Percentiles rank a stretch among this genome's conserved stretches.
Conservation (phyloP, 2,113 vertebrate species). For the Campylomormyrus tamandua region DNA sequence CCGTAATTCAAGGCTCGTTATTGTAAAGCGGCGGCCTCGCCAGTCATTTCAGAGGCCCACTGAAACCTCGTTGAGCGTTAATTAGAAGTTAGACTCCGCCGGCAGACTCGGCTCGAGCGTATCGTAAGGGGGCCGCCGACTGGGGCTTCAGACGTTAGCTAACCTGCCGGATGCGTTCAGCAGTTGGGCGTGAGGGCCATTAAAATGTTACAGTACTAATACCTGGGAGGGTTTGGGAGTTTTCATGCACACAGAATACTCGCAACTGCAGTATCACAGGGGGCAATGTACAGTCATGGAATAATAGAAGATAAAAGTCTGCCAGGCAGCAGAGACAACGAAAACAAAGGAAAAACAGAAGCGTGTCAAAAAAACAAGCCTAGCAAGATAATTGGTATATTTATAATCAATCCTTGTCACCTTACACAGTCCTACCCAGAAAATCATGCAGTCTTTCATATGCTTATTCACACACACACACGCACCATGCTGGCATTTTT, state of each 20-base stretch:
- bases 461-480: not conserved
- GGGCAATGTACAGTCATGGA: not conserved
- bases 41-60: not conserved
- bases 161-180: not conserved
- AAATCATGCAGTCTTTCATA: not conserved
- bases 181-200: not conserved
- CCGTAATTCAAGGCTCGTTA: slow-evolving; percentile 1
- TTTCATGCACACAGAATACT: not conserved
- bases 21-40: not conserved
- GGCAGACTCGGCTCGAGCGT: not conserved
- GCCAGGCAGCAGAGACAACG: not conserved
- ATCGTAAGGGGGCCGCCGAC: too few species aligned
- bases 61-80: not conserved
- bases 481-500: not conserved
- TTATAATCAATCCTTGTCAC: not conserved
- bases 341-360: not conserved
- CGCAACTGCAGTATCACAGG: not conserved
- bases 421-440: not conserved
- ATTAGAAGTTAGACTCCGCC: not conserved
- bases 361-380: not conserved
- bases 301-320: not conserved
- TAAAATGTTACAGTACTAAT: not conserved
- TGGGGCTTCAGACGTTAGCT: not conserved
- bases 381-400: not conserved
- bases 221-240: not conserved